Evolutionary conservation across 2,888 invertebrate genomes (phyloP).

Genomic region (Drosophila borborema): DNA sequence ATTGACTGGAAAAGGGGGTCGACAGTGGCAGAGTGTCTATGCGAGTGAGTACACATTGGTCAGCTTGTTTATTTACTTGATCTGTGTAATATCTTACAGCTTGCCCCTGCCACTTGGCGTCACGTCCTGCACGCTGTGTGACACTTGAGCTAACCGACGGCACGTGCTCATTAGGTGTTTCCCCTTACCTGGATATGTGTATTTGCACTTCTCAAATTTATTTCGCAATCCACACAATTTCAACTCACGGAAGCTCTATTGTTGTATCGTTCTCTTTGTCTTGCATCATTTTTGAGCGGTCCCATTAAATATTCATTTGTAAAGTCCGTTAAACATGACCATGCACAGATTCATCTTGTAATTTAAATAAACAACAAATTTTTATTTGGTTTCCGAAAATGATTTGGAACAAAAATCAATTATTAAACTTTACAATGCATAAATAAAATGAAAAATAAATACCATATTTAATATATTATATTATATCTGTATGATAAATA

Average conservation of each 20-base stretch:
- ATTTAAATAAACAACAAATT: too few relatives aligned
- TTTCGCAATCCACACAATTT: slow-evolving; percentile 26
- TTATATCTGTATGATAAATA: too few relatives aligned
- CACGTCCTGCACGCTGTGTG: not conserved
- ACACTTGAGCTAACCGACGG: slow-evolving; percentile 12
- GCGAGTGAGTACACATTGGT: slow-evolving; percentile 59
- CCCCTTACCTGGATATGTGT: slow-evolving; percentile 9
- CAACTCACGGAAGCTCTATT: slow-evolving; percentile 30
- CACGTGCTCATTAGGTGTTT: slow-evolving; percentile 39
- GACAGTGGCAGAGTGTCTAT: slow-evolving; percentile 46
- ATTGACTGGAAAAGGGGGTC: slow-evolving; percentile 66
- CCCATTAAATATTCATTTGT: slow-evolving; percentile 6
- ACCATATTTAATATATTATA: too few relatives aligned
- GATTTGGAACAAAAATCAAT: too few relatives aligned
- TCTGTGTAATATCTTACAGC: slow-evolving; percentile 53
- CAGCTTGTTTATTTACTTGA: slow-evolving; percentile 53
- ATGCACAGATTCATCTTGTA: not conserved
- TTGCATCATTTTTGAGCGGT: not conserved
- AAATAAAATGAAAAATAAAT: too few relatives aligned
- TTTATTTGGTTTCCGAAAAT: too few relatives aligned
- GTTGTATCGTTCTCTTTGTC: slow-evolving; percentile 16
- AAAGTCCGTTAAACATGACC: not conserved
- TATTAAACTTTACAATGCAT: too few relatives aligned
- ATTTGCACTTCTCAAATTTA: slow-evolving; percentile 3
- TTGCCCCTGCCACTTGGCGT: not conserved